Base-by-base conservation (phyloP, 2,113 vertebrate species). In the Hemiprocne comata region DNA sequence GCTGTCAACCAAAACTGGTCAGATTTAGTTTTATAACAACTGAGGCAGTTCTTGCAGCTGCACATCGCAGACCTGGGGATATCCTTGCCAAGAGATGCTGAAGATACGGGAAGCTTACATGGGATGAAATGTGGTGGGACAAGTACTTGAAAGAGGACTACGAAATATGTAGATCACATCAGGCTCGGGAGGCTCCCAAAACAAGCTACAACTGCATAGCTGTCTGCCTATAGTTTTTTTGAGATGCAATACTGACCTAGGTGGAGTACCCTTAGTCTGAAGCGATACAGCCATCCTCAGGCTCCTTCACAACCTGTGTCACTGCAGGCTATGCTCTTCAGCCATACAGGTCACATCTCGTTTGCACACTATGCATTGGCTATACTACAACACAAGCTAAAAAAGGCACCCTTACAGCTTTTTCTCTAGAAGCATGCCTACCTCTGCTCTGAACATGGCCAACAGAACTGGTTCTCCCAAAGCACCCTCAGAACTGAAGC, bases 1-100 rank as follows among this genome's bases (percentile, higher is more conserved):
- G 6, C 20, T 0, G 0, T 74, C 69, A 86, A 73, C 3, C 0
- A 0, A 55, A 79, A 66, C 13, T 14, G 31, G 23, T 42, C 51
- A 77, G 50, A 80, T 66, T 14, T 65, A 87, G 51, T 50, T 86
- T 34, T 54, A 1, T 10, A 80, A 38, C 13, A 93, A 90, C 42
- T 2, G 21, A 79, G n/a, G n/a, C 36, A 67, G 17, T 29, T 87
- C 26, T 46, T 70, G 25, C 50, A 87, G 33, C n/a, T 51, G 17
- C 21, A 75, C 9, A 24, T 3, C 67, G 55, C 23, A 81, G 38
- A 64, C 16, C 18, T 40, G 17, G 20, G 26, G 55, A 84, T 0
- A 0, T 42, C 42, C n/a, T 10, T 71, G 38, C 8, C 2, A 2
- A 84, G 19, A 26, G 29, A 25, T 13, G 28, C 10, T 36, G 51